phyloP scores from a whole-genome alignment of 2,113 vertebrate species.

The Cochlearius cochlearius region DNA sequence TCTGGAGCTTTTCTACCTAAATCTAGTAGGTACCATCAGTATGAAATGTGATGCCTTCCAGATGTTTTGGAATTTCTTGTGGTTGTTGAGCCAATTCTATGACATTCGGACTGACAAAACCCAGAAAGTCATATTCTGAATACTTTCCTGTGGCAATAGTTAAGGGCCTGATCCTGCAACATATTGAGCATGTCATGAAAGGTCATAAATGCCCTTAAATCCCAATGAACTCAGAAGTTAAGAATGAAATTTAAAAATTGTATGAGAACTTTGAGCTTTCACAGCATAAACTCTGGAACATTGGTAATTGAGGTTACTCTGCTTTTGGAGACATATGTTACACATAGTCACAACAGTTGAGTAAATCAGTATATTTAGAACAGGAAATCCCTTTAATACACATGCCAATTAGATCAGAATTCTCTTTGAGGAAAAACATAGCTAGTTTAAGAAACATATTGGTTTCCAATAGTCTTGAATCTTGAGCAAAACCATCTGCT shows the following conservation, averaged over 20 bases:
- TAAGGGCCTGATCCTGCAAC: background rate
- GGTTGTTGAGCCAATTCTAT: background rate
- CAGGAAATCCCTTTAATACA: conserved; percentile 36
- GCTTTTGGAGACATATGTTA: conserved; percentile 37
- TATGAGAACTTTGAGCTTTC: background rate
- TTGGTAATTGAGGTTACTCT: background rate
- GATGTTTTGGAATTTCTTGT: background rate
- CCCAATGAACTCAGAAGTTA: background rate
- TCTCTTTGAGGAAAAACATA: conserved; percentile 25
- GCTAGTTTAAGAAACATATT: conserved; percentile 22
- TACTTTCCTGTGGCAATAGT: background rate
- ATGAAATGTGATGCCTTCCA: conserved; percentile 23
- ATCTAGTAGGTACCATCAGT: conserved; percentile 4
- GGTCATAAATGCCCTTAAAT: background rate
- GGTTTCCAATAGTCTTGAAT: conserved; percentile 20
- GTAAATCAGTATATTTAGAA: conserved; percentile 23
- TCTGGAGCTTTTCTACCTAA: background rate
- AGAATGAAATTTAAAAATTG: background rate
- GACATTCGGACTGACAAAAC: conserved; percentile 7
- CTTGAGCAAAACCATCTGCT: conserved; percentile 48
- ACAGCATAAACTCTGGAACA: background rate
- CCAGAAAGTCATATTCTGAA: conserved; percentile 22
- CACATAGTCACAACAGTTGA: background rate
- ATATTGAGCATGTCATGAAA: background rate
- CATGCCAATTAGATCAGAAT: conserved; percentile 32